phyloP scores from a whole-genome alignment of 2,113 vertebrate genomes.

The Bucco capensis region DNA sequence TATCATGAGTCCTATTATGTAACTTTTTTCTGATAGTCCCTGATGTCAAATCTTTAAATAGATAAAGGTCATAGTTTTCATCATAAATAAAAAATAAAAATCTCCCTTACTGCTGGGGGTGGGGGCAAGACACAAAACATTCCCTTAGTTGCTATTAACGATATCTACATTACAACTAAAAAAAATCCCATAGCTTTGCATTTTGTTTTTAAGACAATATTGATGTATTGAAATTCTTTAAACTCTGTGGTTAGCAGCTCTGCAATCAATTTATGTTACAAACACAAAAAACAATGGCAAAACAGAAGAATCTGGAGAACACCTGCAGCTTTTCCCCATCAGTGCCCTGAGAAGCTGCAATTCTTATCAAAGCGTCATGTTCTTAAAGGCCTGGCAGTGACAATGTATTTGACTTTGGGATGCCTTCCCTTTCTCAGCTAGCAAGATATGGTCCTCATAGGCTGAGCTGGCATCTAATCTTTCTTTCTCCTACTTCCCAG shows the following conservation, averaged over 20 bases:
- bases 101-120: not conserved
- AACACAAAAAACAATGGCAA: not conserved
- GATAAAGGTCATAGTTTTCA: not conserved
- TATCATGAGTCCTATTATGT: not conserved
- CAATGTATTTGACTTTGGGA: not conserved
- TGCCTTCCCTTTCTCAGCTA: not conserved
- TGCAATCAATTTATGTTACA: not conserved
- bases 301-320: not conserved
- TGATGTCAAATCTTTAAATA: not conserved
- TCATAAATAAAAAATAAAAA: not conserved
- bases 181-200: not conserved
- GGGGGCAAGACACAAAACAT: not conserved
- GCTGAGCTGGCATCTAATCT: not conserved
- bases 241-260: not conserved
- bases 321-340: not conserved
- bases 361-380: not conserved
- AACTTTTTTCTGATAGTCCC: not conserved
- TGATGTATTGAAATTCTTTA: not conserved
- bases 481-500: not conserved
- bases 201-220: not conserved
- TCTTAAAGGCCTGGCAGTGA: not conserved
- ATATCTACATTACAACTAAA: not conserved
- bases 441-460: not conserved
- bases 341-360: not conserved
- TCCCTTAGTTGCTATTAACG: not conserved